A percentile compares a stretch with the other conserved stretches of the same genome.
phyloP scores from a whole-genome alignment of 2,113 vertebrate genomes.

The Silurus asotus region DNA sequence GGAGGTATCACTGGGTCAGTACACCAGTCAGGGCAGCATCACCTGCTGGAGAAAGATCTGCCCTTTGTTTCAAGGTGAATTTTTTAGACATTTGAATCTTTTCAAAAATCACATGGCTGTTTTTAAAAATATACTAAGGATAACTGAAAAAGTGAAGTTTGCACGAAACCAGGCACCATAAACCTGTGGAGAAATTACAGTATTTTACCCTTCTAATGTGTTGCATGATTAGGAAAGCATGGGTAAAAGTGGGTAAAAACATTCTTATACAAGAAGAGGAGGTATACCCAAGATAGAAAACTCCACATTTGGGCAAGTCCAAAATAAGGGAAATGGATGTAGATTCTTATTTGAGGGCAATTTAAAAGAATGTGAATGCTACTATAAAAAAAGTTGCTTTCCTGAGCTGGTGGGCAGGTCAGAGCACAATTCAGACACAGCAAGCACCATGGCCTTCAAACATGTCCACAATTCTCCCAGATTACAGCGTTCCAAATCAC shows the following conservation, averaged over 20 bases:
- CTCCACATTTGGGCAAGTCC: too few relatives aligned
- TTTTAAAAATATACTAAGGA: too few relatives aligned
- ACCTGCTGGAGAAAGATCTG: constrained; percentile 78
- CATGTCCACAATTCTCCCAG: too few relatives aligned
- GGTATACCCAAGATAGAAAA: neutral
- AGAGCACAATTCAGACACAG: too few relatives aligned
- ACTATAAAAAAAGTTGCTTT: neutral
- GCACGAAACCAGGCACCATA: too few relatives aligned
- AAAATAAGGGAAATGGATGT: too few relatives aligned
- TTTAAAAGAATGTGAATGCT: too few relatives aligned
- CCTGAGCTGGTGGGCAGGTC: too few relatives aligned
- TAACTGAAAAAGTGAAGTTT: too few relatives aligned
- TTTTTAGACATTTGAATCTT: neutral
- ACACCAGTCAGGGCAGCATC: constrained; percentile 74
- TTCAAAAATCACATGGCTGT: neutral
- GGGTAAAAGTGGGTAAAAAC: neutral
- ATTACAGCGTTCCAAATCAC: too few relatives aligned
- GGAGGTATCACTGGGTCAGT: constrained; percentile 74
- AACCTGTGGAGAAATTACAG: neutral
- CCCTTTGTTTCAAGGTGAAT: constrained; percentile 78
- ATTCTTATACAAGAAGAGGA: neutral
- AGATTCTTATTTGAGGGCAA: too few relatives aligned
- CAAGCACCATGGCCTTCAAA: too few relatives aligned
- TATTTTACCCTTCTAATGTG: neutral
- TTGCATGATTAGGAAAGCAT: neutral